phyloP scores from a whole-genome alignment of 1,140 invertebrate species.

The Bradynema listronoti region DNA sequence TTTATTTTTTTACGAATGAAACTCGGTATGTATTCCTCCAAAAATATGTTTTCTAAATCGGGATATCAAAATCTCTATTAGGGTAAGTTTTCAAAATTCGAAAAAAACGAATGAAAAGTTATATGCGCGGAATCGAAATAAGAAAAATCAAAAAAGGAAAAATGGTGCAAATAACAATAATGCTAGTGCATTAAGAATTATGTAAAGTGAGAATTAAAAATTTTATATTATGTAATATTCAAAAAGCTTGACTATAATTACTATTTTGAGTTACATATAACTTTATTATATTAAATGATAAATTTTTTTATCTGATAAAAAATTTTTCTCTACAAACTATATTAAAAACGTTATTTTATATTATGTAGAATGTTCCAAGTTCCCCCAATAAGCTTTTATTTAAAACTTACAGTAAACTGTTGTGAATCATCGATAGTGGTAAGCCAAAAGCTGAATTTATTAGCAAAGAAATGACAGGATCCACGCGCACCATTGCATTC shows the following conservation, averaged over 20 bases:
- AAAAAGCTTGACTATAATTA: neutral
- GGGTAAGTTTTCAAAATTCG: no score
- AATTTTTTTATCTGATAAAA: neutral
- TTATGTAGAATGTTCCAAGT: neutral
- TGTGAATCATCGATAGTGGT: constrained; percentile 79
- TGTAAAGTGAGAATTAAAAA: neutral
- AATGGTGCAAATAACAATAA: no score
- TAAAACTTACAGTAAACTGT: constrained; percentile 61
- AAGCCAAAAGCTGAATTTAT: constrained; percentile 96
- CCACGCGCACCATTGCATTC: constrained; percentile 87
- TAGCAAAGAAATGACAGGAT: constrained; percentile 89
- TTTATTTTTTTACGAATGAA: no score
- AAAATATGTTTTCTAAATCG: no score
- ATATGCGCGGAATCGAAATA: no score
- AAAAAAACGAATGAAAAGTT: no score
- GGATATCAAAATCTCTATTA: no score
- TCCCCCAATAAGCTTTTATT: neutral
- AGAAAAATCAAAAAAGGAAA: no score
- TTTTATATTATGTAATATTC: neutral
- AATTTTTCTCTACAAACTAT: neutral
- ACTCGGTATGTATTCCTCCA: no score
- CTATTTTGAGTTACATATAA: neutral
- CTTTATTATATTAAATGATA: neutral
- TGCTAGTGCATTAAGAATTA: no score
- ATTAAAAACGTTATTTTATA: neutral